Evolutionary conservation across 2,888 invertebrate genomes (phyloP).

Genomic region (Acrocyrtus sp.): DNA sequence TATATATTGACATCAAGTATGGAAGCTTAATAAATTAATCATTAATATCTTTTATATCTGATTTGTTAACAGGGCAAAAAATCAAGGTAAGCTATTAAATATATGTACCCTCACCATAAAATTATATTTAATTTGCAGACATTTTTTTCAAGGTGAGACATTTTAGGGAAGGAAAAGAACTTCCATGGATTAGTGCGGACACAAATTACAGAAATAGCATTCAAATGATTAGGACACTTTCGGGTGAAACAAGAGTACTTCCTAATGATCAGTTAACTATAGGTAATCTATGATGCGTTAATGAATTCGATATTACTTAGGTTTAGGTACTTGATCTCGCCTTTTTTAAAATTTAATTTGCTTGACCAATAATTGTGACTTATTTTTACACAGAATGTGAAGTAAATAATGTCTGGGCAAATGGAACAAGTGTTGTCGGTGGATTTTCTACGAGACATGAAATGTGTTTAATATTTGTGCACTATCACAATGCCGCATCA

Average conservation of each 20-base stretch:
- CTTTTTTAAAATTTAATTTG: background rate
- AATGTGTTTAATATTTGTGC: constrained; percentile 86
- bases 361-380: background rate
- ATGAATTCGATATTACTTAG: too few species aligned
- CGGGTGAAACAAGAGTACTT: constrained; percentile 21
- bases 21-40: too few species aligned
- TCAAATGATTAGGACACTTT: constrained; percentile 35
- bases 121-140: background rate
- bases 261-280: constrained; percentile 49
- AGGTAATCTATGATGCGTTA: too few species aligned
- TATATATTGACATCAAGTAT: too few species aligned
- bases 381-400: constrained; percentile 74
- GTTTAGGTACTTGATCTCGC: too few species aligned
- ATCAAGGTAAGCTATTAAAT: too few species aligned
- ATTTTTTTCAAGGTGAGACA: constrained; percentile 79
- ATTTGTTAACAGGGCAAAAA: background rate
- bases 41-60: background rate
- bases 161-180: constrained; percentile 78
- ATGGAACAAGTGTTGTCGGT: constrained; percentile 72
- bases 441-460: constrained; percentile 87
- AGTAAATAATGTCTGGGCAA: constrained; percentile 75
- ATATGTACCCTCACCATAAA: background rate
- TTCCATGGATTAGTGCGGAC: constrained; percentile 76
- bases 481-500: constrained; percentile 81
- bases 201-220: constrained; percentile 37